phyloP scores from a whole-genome alignment of 2,113 vertebrate species.

The Pluvialis apricaria region DNA sequence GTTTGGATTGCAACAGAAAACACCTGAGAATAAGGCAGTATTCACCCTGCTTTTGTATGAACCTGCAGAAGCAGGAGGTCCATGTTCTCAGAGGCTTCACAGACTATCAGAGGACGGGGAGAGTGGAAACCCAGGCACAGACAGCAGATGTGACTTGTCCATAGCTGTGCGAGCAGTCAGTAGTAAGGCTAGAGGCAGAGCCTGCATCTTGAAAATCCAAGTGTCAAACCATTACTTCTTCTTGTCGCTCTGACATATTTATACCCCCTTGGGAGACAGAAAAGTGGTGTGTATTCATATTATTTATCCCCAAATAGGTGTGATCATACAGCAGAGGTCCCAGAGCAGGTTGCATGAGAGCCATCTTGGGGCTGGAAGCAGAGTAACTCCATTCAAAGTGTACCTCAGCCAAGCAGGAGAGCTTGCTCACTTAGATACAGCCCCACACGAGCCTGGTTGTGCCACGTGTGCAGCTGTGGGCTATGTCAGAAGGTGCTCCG shows the following conservation, averaged over 20 bases:
- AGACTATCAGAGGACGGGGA: background rate
- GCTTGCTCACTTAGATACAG: background rate
- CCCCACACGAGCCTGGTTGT: accelerated
- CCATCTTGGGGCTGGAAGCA: background rate
- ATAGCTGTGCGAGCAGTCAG: background rate
- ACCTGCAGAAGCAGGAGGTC: background rate
- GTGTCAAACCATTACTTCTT: background rate
- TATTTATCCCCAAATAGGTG: background rate
- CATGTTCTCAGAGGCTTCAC: background rate
- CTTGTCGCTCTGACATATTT: background rate
- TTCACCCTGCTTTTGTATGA: background rate
- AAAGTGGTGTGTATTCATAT: background rate
- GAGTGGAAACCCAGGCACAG: background rate
- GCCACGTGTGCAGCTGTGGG: background rate
- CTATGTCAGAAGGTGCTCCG: background rate
- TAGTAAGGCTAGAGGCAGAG: background rate
- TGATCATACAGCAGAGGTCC: background rate
- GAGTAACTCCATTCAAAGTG: background rate
- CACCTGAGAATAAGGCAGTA: background rate
- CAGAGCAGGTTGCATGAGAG: background rate
- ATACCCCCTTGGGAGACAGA: background rate
- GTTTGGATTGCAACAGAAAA: background rate
- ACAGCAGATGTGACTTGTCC: background rate
- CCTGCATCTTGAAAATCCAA: background rate
- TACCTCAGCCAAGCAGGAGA: background rate